Percentiles rank a stretch among this genome's conserved stretches.
These are phyloP conservation scores for Octodonta nipae DNA, from an alignment of 2,888 invertebrate species.

Conservation along the genomic window DNA sequence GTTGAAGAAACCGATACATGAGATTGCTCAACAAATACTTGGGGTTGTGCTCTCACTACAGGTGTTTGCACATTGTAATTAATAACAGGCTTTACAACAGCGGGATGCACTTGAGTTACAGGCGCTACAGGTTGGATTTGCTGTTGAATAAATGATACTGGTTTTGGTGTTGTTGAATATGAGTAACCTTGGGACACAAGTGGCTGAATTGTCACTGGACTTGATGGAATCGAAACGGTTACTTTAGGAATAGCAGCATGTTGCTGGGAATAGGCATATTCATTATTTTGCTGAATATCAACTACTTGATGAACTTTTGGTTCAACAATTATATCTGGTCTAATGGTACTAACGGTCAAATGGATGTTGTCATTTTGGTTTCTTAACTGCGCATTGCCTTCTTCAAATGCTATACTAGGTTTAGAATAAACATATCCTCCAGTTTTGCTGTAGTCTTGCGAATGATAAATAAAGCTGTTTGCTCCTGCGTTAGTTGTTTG, in stretches of 20 bases:
- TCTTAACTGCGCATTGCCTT: too few relatives aligned
- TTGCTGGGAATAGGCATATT: too few relatives aligned
- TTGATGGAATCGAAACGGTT: neutral
- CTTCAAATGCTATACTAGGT: slow-evolving; percentile 12
- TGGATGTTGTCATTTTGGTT: too few relatives aligned
- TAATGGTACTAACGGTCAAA: too few relatives aligned
- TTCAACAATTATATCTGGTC: too few relatives aligned
- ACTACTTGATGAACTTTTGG: too few relatives aligned
- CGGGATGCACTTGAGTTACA: neutral
- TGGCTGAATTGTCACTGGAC: neutral
- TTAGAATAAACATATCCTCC: slow-evolving; percentile 13
- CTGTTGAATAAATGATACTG: neutral
- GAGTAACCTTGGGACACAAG: too few relatives aligned
- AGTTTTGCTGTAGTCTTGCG: slow-evolving; percentile 4
- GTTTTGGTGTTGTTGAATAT: slow-evolving; percentile 2
- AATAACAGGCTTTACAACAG: neutral
- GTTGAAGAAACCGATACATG: slow-evolving; percentile 7
- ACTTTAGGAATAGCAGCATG: too few relatives aligned
- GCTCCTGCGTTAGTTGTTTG: neutral
- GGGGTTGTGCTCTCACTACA: neutral
- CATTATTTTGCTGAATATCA: too few relatives aligned
- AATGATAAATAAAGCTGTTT: neutral
- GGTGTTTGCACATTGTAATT: neutral
- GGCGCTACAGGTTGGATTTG: neutral
- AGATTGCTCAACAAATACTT: slow-evolving; percentile 2